Percentiles rank a stretch among this genome's conserved stretches.
Conservation (phyloP, 1,140 invertebrate species). For the Bombus pyrosoma region DNA sequence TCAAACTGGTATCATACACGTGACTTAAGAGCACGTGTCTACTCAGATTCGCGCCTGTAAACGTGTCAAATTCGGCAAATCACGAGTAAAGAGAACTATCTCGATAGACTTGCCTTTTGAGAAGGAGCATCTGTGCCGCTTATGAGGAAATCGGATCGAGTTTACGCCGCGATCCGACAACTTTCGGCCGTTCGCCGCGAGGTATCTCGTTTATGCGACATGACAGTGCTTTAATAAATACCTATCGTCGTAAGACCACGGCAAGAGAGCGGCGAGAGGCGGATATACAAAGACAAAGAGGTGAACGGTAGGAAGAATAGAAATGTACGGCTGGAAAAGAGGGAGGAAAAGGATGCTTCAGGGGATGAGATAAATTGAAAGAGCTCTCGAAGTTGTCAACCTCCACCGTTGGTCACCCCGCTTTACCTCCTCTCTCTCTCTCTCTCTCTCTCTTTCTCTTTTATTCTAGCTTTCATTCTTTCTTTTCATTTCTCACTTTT, state of each 20-base stretch:
- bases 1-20: background rate
- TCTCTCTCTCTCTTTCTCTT: background rate
- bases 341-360: slow-evolving; percentile 64
- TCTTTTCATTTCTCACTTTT: background rate
- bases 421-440: background rate
- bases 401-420: slow-evolving; percentile 65
- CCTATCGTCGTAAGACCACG: slow-evolving; percentile 56
- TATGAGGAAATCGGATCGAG: background rate
- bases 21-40: too few relatives aligned
- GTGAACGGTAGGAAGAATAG: slow-evolving; percentile 44
- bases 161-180: slow-evolving; percentile 30
- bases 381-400: slow-evolving; percentile 80
- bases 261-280: slow-evolving; percentile 26
- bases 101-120: background rate
- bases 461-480: too few relatives aligned
- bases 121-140: background rate
- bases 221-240: slow-evolving; percentile 70
- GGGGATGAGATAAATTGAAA: slow-evolving; percentile 80
- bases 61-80: background rate
- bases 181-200: slow-evolving; percentile 21
- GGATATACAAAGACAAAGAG: slow-evolving; percentile 53
- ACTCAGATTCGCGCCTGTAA: background rate
- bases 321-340: slow-evolving; percentile 40
- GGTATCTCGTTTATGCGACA: slow-evolving; percentile 28
- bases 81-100: background rate